Evolutionary conservation across 2,797 vertebrate species (phyloP), one percentile per base, ranked within the genome.

Genomic region (Nasua narica): DNA sequence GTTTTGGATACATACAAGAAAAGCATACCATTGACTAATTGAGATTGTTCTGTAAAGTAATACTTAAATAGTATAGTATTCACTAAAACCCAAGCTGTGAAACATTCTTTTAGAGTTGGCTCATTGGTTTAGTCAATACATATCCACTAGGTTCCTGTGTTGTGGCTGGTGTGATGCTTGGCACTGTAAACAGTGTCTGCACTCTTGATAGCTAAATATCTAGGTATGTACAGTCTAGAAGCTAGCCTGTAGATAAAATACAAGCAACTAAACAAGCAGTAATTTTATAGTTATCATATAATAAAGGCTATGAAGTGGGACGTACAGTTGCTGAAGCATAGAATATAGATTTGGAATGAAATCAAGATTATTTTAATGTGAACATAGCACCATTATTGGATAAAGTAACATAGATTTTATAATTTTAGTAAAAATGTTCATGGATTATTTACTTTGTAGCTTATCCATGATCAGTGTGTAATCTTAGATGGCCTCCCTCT

Each of bases 301-400:
- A 16, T 35, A 70, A 83, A 87, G 21, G 6, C 6, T 76, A 7
- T 74, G 18, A 72, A 81, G 5, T 37, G 50, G 2, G 14, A 69
- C 14, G 3, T 54, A 15, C 2, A 87, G 16, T n/a, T 82, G 48
- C 69, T 35, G 16, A 94, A 23, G n/a, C 60, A 83, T 56, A 54
- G 74, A 14, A 87, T 60, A 43, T 54, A 35, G 40, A 67, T 96
- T 97, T 94, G 23, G n/a, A 4, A 76, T 56, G 15, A 83, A 91
- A 76, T 65, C 72, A 46, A n/a, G 65, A 94, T 96, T 85, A 81
- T n/a, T 95, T 97, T 95, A 84, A 92, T 70, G 12, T 92, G 37
- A 94, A 48, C 4, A 40, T 76, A 69, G 56, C 27, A 81, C 40
- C 14, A 23, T 81, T 83, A 67, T 92, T 76, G 13, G 56, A 54